Percentiles rank a stretch among this genome's conserved stretches.
phyloP scores from a whole-genome alignment of 2,113 vertebrate species.

The Callipepla californica region DNA sequence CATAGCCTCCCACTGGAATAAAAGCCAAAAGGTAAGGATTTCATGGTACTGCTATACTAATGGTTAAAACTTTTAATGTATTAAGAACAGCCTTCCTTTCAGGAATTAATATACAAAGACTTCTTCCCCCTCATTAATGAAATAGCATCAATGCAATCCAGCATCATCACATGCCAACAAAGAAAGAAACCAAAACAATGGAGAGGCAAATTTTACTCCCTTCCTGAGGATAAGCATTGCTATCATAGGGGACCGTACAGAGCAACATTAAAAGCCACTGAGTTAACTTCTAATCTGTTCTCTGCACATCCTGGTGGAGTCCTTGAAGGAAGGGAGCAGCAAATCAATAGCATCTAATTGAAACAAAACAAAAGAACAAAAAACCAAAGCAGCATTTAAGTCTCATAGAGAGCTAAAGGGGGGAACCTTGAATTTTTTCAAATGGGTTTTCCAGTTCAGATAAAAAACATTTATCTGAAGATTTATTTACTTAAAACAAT shows the following conservation, averaged over 20 bases:
- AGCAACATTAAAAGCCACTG: not conserved
- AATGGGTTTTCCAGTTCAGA: not conserved
- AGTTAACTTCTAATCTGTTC: not conserved
- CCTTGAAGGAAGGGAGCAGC: not conserved
- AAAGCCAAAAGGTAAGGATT: not conserved
- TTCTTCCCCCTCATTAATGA: not conserved
- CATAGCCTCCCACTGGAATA: not conserved
- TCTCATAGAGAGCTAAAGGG: not conserved
- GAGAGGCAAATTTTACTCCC: not conserved
- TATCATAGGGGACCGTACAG: not conserved
- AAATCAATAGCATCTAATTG: not conserved
- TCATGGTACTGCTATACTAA: not conserved
- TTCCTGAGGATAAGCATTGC: not conserved
- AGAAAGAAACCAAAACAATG: not conserved
- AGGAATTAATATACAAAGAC: not conserved
- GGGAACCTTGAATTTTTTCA: not conserved
- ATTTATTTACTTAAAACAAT: not conserved
- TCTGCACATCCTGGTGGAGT: not conserved
- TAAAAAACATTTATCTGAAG: not conserved
- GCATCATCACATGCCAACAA: not conserved
- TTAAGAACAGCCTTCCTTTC: not conserved
- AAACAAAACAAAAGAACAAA: not conserved
- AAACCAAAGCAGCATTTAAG: not conserved
- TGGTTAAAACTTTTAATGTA: not conserved
- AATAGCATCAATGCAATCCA: not conserved